Conservation (phyloP, 2,888 invertebrate species). For the Himalopsyche anomala region DNA sequence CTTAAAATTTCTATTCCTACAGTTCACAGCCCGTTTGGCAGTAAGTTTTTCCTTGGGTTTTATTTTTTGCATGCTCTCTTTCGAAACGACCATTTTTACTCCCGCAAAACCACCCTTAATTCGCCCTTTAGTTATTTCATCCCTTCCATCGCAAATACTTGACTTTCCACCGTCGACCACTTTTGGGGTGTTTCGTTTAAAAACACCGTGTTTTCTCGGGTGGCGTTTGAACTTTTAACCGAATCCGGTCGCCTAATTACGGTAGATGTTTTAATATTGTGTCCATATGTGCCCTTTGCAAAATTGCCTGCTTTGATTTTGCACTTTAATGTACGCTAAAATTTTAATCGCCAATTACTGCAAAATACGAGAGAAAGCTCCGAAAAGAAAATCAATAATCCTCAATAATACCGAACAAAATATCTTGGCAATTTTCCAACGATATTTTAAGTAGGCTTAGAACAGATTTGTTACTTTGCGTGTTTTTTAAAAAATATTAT, state of each 20-base stretch:
- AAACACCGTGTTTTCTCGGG: slow-evolving; percentile 29
- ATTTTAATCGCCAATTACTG: neutral
- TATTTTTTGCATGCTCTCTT: slow-evolving; percentile 30
- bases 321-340: neutral
- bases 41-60: slow-evolving; percentile 28
- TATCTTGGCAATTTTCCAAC: too few species aligned
- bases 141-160: slow-evolving; percentile 27
- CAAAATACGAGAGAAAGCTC: neutral
- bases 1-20: slow-evolving; percentile 23
- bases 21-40: slow-evolving; percentile 34
- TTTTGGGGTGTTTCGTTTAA: slow-evolving; percentile 25
- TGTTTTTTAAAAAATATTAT: too few species aligned
- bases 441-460: too few species aligned
- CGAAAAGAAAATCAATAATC: too few species aligned
- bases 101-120: slow-evolving; percentile 31
- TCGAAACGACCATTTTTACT: slow-evolving; percentile 13
- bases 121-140: slow-evolving; percentile 32
- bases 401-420: too few species aligned
- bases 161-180: slow-evolving; percentile 20
- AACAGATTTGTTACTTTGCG: too few species aligned
- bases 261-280: slow-evolving; percentile 8
- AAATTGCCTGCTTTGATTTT: slow-evolving; percentile 20
- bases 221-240: slow-evolving; percentile 27
- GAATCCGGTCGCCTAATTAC: slow-evolving; percentile 26
- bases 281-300: neutral